A percentile compares a stretch with the other conserved stretches of the same genome.
phyloP scores from a whole-genome alignment of 1,140 invertebrate genomes.

The Saccostrea glomerata region DNA sequence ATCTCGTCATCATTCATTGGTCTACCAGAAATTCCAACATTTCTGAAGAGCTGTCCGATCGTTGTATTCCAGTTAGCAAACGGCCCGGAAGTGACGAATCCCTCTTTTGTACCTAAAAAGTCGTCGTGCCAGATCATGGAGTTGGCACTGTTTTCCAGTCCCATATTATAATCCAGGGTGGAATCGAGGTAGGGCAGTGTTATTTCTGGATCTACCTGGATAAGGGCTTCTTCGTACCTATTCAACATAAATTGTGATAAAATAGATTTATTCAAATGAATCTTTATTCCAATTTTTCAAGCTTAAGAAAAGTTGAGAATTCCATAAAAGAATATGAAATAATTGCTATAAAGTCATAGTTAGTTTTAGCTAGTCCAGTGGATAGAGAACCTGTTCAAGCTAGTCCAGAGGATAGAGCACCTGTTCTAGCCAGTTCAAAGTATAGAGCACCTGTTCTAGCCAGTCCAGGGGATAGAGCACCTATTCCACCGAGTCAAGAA shows the following conservation, averaged over 20 bases:
- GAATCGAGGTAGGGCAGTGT: conserved; percentile 73
- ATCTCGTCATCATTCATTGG: conserved; percentile 62
- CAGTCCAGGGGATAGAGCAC: too few species aligned
- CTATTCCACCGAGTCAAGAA: not conserved
- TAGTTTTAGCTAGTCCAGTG: too few species aligned
- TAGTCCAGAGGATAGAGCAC: too few species aligned
- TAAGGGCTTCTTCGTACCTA: conserved; percentile 72
- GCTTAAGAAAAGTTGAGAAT: not conserved
- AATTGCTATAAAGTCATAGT: not conserved
- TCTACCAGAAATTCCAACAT: conserved; percentile 56
- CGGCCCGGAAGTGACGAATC: conserved; percentile 75
- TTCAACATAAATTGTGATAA: not conserved
- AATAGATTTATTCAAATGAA: not conserved
- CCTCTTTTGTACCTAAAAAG: conserved; percentile 77
- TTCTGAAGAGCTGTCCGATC: conserved; percentile 62
- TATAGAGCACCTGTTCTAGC: too few species aligned
- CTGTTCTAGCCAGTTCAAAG: too few species aligned
- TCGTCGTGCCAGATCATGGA: conserved; percentile 69
- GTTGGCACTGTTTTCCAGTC: conserved; percentile 74
- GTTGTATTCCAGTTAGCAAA: conserved; percentile 69
- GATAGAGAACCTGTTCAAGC: too few species aligned
- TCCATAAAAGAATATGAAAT: not conserved
- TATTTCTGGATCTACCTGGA: conserved; percentile 63
- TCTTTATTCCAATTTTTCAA: not conserved
- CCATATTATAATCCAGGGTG: conserved; percentile 67